Evolutionary conservation across 2,113 vertebrate species (phyloP).

Genomic region (Brachyhypopomus gauderio): DNA sequence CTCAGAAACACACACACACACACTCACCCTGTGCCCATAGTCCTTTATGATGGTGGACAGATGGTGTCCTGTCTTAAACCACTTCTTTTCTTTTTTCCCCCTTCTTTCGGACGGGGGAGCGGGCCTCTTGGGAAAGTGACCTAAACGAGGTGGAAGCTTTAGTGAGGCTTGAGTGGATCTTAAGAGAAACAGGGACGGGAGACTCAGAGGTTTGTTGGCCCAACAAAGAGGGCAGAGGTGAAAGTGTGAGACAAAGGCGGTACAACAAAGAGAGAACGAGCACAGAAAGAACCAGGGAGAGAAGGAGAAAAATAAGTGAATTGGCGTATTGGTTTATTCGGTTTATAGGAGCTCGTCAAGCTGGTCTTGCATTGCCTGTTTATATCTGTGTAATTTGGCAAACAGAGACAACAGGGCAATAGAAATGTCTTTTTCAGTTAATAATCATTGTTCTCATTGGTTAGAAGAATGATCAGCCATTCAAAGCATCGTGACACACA

Average conservation of each 20-base stretch:
- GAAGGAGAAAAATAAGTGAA: constrained; percentile 8
- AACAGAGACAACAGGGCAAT: background rate
- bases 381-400: constrained; percentile 17
- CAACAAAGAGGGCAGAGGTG: constrained; percentile 51
- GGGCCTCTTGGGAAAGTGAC: constrained; percentile 60
- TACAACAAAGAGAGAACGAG: background rate
- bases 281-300: constrained; percentile 1
- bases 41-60: constrained; percentile 58
- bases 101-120: constrained; percentile 47
- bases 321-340: constrained; percentile 21
- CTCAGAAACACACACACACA: constrained; percentile 24
- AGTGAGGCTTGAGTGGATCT: constrained; percentile 52
- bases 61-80: constrained; percentile 58
- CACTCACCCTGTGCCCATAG: constrained; percentile 33
- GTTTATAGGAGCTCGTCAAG: constrained; percentile 12
- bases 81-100: constrained; percentile 53
- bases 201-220: constrained; percentile 43
- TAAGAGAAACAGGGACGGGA: constrained; percentile 39
- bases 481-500: background rate
- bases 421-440: background rate
- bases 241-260: constrained; percentile 38
- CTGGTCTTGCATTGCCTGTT: background rate
- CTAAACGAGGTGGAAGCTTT: constrained; percentile 54
- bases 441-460: background rate
- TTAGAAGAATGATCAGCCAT: background rate